Base-by-base conservation (phyloP, 2,113 vertebrate genomes). In the Paramisgurnus dabryanus region DNA sequence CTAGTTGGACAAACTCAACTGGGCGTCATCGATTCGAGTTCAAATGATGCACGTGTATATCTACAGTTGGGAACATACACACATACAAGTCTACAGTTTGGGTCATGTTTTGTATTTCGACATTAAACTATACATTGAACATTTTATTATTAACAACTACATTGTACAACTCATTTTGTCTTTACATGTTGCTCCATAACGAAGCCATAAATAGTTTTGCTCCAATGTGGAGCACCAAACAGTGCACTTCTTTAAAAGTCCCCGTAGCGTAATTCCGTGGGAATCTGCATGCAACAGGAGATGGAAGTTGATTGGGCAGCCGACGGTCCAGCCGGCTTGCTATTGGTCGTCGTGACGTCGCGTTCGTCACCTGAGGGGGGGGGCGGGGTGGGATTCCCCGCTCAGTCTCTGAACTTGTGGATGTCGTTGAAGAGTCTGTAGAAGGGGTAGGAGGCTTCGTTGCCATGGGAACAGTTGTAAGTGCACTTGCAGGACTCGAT, bases 361-460 rank as follows among this genome's bases (percentile, higher is more conserved):
- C 64, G 45, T 73, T 17, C 15, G 45, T 49, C 45, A 63, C 7
- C 45, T 41, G 18, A 40, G 63, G 40, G 15, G 17, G 17, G 17
- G 49, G 15, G 68, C n/a, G 70, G n/a, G 15, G 15, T 8, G 49
- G 15, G 74, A 66, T 63, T 86, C n/a, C 61, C 84, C 73, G 7
- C 69, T 96, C 91, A 98, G 94, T 99, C 97, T 92, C 93, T 95
- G 90, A 99, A 99, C 93, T 98, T 98, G 93, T 99, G 98, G 80
- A 99, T 98, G 91, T 99, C 98, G 0, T 99, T 99, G 92, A 95
- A 96, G 49, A 99, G 95, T 89, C 95, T 94, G 93, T 99, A 97
- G 92, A 95, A 97, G 45, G 96, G 96, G 63, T 96, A 97, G 12
- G 94, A 94, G 18, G 93, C 93, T 84, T 99, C 96, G 0, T 91